A percentile compares a stretch with the other conserved stretches of the same genome.
Conservation (phyloP, 2,888 invertebrate species). For the Deilephila elpenor region DNA sequence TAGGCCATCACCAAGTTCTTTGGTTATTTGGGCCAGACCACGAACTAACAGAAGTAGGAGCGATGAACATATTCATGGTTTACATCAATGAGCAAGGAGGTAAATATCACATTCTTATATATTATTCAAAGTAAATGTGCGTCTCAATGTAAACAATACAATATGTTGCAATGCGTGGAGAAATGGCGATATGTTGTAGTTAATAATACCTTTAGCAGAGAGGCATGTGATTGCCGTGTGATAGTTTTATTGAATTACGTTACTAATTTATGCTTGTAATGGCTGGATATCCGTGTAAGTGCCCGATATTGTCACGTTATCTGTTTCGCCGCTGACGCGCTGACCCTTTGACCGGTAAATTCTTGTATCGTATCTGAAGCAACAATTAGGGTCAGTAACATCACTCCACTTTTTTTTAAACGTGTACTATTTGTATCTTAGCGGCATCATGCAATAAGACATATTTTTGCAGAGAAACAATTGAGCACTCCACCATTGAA, state of each 20-base stretch:
- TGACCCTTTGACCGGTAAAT: constrained; percentile 77
- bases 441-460: constrained; percentile 1
- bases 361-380: constrained; percentile 74
- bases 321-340: constrained; percentile 55
- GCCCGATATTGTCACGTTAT: constrained; percentile 67
- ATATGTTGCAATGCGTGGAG: not conserved
- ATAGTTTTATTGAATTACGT: constrained; percentile 25
- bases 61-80: constrained; percentile 98
- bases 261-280: constrained; percentile 43
- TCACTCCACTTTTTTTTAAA: constrained; percentile 52
- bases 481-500: constrained; percentile 96
- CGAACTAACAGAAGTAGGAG: constrained; percentile 97
- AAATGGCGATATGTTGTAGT: not conserved
- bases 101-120: constrained; percentile 63
- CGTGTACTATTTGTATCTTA: constrained; percentile 23
- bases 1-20: constrained; percentile 96
- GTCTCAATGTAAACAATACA: not conserved
- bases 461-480: constrained; percentile 89
- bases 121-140: no score
- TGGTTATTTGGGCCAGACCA: constrained; percentile 98
- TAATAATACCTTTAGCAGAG: not conserved
- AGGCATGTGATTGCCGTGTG: constrained; percentile 14
- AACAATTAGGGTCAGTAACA: constrained; percentile 72
- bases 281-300: constrained; percentile 58
- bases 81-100: constrained; percentile 95